Evolutionary conservation across 2,888 invertebrate species (phyloP), one percentile per base, ranked within the genome.

Genomic region (Ennomos quercinarius): DNA sequence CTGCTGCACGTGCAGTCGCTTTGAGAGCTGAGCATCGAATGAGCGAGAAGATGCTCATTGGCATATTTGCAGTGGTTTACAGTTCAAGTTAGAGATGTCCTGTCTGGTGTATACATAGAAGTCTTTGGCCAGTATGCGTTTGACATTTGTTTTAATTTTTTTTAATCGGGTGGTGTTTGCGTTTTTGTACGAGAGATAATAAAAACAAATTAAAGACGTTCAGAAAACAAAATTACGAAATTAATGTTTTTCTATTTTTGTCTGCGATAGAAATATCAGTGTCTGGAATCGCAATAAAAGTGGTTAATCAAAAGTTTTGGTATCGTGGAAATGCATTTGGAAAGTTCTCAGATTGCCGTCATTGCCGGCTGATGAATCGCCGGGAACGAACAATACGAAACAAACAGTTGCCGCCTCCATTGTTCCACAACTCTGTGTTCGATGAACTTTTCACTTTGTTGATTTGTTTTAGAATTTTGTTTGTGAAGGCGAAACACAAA

Each of bases 251-350:
- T 66, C 61, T 65, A 63, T 64, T 63, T 67, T 66, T 60, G 64
- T 60, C 46, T 46, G 43, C 47, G 51, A 65, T 64, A 68, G 60
- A 68, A 71, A 69, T 71, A 73, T 71, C 68, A 71, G 63, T 60
- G 70, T 69, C 62, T 59, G 69, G 66, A 55, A 73, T 73, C 65
- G 72, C 68, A 80, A 81, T 73, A 81, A 78, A 83, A 83, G 78
- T 71, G 57, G 71, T 71, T 72, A 72, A 68, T 78, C 71, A 67
- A 81, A 85, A 86, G 79, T 86, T 86, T 74, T 44, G 10, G 50
- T 49, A 35, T 77, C 74, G 82, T 70, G 81, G 72, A 86, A 89
- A 88, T 88, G 88, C 89, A 89, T 87, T 89, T 81, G 72, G 70
- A 80, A 88, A 87, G 80, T 87, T 89, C 81, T 73, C 75, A 80